Percentiles rank a stretch among this genome's conserved stretches.
These are phyloP conservation scores for Callipepla squamata DNA, from an alignment of 2,113 vertebrate species.

Conservation along the genomic window DNA sequence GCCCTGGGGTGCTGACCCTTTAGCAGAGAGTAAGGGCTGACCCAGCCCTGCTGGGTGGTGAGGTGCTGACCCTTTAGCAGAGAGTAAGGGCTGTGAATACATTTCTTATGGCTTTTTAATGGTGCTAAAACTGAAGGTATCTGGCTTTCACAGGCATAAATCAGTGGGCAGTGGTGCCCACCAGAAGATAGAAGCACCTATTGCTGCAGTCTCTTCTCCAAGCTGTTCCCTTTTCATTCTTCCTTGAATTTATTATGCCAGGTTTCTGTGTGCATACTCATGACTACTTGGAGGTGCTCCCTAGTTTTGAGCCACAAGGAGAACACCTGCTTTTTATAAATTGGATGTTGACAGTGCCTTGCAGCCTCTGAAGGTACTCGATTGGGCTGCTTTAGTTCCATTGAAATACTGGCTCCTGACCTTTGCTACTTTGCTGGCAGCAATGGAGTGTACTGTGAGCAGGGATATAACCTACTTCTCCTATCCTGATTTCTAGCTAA, in stretches of 20 bases:
- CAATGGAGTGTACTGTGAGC: not conserved
- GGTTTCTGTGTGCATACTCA: conserved; percentile 27
- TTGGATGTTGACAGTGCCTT: not conserved
- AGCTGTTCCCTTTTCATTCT: not conserved
- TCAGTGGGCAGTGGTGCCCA: not conserved
- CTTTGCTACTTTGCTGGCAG: not conserved
- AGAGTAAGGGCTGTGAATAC: not conserved
- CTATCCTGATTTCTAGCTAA: not conserved
- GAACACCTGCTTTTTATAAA: not conserved
- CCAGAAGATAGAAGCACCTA: not conserved
- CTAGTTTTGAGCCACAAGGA: not conserved
- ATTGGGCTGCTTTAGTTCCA: not conserved
- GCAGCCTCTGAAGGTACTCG: not conserved
- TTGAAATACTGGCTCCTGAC: not conserved
- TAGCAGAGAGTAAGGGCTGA: not conserved
- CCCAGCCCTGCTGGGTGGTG: not conserved
- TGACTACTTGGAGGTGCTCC: not conserved
- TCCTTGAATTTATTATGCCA: not conserved
- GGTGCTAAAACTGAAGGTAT: not conserved
- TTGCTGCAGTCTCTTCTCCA: not conserved
- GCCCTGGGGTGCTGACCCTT: not conserved
- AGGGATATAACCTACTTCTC: not conserved
- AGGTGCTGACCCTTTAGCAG: not conserved
- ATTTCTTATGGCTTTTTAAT: not conserved
- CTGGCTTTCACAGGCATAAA: not conserved